Evolutionary conservation across 2,888 invertebrate genomes (phyloP), one percentile per base, ranked within the genome.

Genomic region (Pristionchus exspectatus): DNA sequence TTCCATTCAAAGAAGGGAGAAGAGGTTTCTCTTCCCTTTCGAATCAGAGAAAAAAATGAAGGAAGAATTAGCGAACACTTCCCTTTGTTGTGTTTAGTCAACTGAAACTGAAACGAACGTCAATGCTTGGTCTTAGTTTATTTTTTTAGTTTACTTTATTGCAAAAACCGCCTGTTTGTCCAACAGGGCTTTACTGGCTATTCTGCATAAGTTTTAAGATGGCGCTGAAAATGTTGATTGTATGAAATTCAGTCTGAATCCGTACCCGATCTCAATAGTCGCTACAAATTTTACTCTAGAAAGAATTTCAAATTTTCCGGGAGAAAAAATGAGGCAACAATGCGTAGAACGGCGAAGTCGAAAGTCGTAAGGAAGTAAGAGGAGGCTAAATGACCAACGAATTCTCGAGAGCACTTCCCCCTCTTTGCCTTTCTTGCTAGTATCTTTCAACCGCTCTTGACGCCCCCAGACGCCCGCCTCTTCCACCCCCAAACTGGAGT

Each of bases 61-160:
- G 5, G 74, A 5, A 27, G 69, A 74, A 74, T 74, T 74, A 74
- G 38, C 21, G 38, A 74, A 74, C 74, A 74, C 74, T 74, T 74
- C 1, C n/a, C n/a, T 2, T 24, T n/a, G 21, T 63, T n/a, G 24
- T 63, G 63, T 63, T 63, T 63, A 63, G 63, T 24, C 63, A 63
- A n/a, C 63, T 50, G 44, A 50, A 50, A 50, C 44, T 50, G 44
- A 50, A 50, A 12, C 44, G 44, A 50, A 50, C 44, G 44, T 50
- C 44, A 50, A 12, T 10, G 44, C 44, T 50, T 50, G 5, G 44
- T 50, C 10, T 38, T 38, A 5, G 44, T 50, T 50, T 50, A 50
- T 50, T 50, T 12, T 50, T 50, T 50, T 7, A 12, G 44, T 50
- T 50, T 50, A 50, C 9, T 50, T 50, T 10, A 50, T 50, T 50